Conservation (phyloP, 2,888 invertebrate species). For the Pecten maximus region DNA sequence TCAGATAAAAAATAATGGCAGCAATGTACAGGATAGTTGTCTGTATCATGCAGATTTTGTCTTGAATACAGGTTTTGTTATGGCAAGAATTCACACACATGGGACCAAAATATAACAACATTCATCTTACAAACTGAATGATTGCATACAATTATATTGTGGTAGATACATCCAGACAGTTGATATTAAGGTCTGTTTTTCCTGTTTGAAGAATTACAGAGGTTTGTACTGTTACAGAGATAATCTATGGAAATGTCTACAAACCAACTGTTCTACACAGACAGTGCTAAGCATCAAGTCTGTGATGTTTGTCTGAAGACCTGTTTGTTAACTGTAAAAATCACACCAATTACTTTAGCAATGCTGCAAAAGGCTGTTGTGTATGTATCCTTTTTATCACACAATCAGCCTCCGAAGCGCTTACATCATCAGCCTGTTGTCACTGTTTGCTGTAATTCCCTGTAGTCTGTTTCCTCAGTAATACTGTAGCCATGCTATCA, state of each 20-base stretch:
- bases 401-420: background rate
- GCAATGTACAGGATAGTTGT: no score
- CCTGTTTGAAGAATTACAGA: no score
- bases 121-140: no score
- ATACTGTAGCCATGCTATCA: background rate
- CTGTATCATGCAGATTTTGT: no score
- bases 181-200: no score
- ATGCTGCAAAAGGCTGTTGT: background rate
- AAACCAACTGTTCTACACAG: background rate
- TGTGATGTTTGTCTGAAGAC: background rate
- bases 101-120: no score
- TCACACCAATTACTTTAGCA: background rate
- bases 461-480: background rate
- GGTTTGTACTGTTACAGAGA: no score
- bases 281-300: background rate
- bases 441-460: background rate
- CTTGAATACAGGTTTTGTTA: no score
- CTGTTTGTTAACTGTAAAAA: background rate
- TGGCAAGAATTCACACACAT: no score
- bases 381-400: constrained; percentile 24
- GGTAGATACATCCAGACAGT: no score
- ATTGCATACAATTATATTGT: no score
- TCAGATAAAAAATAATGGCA: no score
- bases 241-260: background rate
- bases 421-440: background rate